Evolutionary conservation across 2,113 vertebrate species (phyloP).

Genomic region (Elgaria multicarinata): DNA sequence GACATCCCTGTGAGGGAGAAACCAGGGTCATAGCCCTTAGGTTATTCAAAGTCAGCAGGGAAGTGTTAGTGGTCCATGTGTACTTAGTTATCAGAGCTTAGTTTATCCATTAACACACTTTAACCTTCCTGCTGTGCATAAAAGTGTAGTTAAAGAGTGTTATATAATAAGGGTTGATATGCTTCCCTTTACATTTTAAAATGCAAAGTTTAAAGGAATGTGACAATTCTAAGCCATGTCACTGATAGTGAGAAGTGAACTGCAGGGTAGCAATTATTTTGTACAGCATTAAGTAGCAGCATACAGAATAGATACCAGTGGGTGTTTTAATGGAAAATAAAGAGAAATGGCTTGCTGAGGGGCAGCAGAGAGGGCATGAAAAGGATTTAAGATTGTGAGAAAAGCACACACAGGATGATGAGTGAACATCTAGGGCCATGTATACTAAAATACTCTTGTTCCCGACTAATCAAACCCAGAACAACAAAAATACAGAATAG

Average conservation of each 20-base stretch:
- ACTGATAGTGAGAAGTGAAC: neutral
- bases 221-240: neutral
- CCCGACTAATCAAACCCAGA: neutral
- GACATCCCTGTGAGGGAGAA: neutral
- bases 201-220: neutral
- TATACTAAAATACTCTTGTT: neutral
- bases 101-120: constrained; percentile 27
- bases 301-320: neutral
- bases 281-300: neutral
- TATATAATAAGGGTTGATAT: neutral
- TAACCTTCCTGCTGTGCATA: neutral
- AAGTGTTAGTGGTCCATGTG: neutral
- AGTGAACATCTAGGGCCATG: neutral
- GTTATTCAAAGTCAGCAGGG: neutral
- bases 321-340: neutral
- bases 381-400: neutral
- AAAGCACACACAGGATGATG: neutral
- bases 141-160: neutral
- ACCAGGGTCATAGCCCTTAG: neutral
- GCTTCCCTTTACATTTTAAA: neutral
- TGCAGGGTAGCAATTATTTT: constrained; percentile 1
- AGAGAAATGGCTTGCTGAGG: neutral
- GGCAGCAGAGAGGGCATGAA: neutral
- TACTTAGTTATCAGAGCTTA: constrained; percentile 9
- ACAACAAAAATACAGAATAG: neutral